Evolutionary conservation across 1,140 invertebrate species (phyloP).

Genomic region (Listronotus bonariensis): DNA sequence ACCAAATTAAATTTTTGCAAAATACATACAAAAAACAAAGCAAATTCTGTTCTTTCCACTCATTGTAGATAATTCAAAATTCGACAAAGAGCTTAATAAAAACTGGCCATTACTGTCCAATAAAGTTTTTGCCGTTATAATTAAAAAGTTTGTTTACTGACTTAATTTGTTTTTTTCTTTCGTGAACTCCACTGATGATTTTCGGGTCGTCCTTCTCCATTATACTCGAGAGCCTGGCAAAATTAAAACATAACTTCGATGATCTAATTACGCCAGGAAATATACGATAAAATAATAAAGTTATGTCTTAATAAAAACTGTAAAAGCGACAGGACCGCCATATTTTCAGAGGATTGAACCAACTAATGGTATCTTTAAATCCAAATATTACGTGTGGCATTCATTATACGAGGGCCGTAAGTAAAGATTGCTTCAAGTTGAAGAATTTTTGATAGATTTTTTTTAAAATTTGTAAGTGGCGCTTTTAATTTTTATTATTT

Average conservation of each 20-base stretch:
- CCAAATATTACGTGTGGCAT: too few species aligned
- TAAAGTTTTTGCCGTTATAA: conserved; percentile 28
- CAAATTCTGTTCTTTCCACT: too few species aligned
- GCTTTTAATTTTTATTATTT: too few species aligned
- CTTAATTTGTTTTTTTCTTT: conserved; percentile 28
- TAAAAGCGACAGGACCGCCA: not conserved
- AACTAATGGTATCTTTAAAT: too few species aligned
- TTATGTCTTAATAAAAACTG: conserved; percentile 25
- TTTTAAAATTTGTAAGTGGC: too few species aligned
- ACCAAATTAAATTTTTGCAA: too few species aligned
- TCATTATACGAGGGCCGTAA: too few species aligned
- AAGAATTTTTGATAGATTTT: too few species aligned
- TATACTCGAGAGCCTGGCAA: conserved; percentile 5
- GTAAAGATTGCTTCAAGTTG: too few species aligned
- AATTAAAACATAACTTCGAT: conserved; percentile 29
- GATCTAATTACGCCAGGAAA: conserved; percentile 27
- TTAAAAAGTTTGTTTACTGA: conserved; percentile 29
- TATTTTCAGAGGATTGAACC: not conserved
- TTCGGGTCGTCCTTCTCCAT: conserved; percentile 25
- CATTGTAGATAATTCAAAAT: too few species aligned
- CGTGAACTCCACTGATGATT: conserved; percentile 13
- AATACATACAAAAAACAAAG: too few species aligned
- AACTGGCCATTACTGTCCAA: conserved; percentile 26
- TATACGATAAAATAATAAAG: conserved; percentile 20
- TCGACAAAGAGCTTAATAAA: conserved; percentile 11